These are phyloP conservation scores for Mamestra configurata DNA, from an alignment of 1,140 invertebrate genomes.

Conservation along the genomic window DNA sequence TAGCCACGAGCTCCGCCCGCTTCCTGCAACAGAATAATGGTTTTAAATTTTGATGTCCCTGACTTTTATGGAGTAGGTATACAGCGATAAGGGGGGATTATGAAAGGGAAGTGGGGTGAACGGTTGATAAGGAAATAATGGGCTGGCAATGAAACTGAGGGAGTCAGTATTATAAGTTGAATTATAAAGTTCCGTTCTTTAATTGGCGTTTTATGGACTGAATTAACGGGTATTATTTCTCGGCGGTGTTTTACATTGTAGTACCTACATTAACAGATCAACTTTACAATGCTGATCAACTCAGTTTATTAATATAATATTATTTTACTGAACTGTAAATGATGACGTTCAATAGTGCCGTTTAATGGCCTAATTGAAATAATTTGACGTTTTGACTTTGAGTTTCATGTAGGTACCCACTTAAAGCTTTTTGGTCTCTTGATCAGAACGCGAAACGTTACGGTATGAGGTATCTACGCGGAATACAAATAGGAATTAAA, in stretches of 20 bases:
- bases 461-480: too few species aligned
- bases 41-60: slow-evolving; percentile 79
- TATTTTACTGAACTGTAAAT: too few species aligned
- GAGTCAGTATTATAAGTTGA: slow-evolving; percentile 65
- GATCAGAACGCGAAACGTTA: too few species aligned
- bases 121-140: slow-evolving; percentile 83
- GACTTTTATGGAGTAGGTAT: slow-evolving; percentile 77
- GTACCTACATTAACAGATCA: too few species aligned
- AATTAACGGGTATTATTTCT: not conserved
- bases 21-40: slow-evolving; percentile 76
- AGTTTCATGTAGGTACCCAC: too few species aligned
- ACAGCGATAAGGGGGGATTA: slow-evolving; percentile 83
- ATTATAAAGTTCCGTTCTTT: slow-evolving; percentile 35
- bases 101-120: slow-evolving; percentile 79
- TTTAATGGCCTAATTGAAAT: too few species aligned
- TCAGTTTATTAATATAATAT: too few species aligned
- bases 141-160: slow-evolving; percentile 72
- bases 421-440: too few species aligned
- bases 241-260: not conserved
- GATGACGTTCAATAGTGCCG: too few species aligned
- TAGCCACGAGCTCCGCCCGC: slow-evolving; percentile 60
- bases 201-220: slow-evolving; percentile 35
- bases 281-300: too few species aligned
- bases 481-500: too few species aligned
- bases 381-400: too few species aligned